These are phyloP conservation scores for Pygoscelis antarcticus DNA, from an alignment of 2,113 vertebrate species.

Conservation along the genomic window DNA sequence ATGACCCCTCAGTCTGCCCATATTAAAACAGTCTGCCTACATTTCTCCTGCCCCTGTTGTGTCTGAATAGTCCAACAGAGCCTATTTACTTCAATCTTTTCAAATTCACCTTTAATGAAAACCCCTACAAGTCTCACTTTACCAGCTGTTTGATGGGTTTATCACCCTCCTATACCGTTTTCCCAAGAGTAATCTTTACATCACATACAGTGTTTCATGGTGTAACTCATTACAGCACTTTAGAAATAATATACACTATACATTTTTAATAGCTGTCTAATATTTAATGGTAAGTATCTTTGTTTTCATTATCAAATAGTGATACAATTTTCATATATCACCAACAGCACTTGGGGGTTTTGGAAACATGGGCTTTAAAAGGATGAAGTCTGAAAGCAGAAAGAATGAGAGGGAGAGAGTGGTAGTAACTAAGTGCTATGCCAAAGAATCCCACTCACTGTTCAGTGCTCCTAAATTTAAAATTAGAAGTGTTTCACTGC, in stretches of 20 bases:
- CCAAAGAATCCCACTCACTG: slow-evolving; percentile 54
- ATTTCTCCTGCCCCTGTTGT: not conserved
- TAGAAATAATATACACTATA: not conserved
- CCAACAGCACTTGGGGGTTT: not conserved
- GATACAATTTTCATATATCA: not conserved
- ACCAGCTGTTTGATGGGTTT: not conserved
- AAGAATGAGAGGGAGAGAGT: slow-evolving; percentile 28
- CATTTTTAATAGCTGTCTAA: not conserved
- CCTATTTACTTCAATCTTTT: not conserved
- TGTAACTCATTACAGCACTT: not conserved
- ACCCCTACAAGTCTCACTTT: not conserved
- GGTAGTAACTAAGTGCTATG: not conserved
- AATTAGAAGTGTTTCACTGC: slow-evolving; percentile 71
- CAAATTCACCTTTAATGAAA: not conserved
- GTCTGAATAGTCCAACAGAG: not conserved
- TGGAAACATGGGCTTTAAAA: slow-evolving; percentile 16
- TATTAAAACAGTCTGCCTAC: not conserved
- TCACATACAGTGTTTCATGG: not conserved
- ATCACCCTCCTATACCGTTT: not conserved
- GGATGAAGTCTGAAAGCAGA: slow-evolving; percentile 32
- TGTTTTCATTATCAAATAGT: not conserved
- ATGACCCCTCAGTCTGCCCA: not conserved
- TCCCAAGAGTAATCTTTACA: not conserved
- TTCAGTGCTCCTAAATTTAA: slow-evolving; percentile 71
- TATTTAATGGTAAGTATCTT: not conserved